These are phyloP conservation scores for Bettongia penicillata DNA, from an alignment of 2,113 vertebrate species.

Conservation along the genomic window DNA sequence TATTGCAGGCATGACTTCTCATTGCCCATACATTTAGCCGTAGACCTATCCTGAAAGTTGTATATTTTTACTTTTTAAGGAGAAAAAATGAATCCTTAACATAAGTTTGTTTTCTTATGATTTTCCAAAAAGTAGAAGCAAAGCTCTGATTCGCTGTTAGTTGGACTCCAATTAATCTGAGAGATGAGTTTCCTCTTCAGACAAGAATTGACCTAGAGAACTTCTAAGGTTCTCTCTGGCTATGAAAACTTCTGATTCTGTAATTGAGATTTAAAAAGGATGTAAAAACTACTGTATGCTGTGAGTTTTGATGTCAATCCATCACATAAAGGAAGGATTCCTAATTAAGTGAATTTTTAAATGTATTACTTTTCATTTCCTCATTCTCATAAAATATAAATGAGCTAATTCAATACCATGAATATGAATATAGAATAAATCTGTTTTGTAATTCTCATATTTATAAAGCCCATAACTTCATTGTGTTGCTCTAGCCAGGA, in stretches of 20 bases:
- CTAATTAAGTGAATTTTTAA: background rate
- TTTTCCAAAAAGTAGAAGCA: background rate
- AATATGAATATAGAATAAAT: background rate
- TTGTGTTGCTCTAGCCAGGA: background rate
- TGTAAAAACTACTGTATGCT: background rate
- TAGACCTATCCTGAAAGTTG: background rate
- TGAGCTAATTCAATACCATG: background rate
- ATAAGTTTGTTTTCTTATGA: background rate
- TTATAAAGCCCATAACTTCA: background rate
- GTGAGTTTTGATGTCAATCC: background rate
- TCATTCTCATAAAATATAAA: background rate
- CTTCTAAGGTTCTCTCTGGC: background rate
- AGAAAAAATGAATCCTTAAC: background rate
- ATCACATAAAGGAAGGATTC: background rate
- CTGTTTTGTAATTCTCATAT: background rate
- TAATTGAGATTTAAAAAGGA: background rate
- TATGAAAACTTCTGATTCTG: background rate
- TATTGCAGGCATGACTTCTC: background rate
- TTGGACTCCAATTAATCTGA: background rate
- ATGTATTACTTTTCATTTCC: background rate
- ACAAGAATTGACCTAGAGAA: background rate
- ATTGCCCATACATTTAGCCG: background rate
- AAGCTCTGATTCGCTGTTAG: background rate
- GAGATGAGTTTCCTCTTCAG: background rate
- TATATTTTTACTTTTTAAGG: background rate